Evolutionary conservation across 2,113 vertebrate genomes (phyloP).

Genomic region (Zapus hudsonius): DNA sequence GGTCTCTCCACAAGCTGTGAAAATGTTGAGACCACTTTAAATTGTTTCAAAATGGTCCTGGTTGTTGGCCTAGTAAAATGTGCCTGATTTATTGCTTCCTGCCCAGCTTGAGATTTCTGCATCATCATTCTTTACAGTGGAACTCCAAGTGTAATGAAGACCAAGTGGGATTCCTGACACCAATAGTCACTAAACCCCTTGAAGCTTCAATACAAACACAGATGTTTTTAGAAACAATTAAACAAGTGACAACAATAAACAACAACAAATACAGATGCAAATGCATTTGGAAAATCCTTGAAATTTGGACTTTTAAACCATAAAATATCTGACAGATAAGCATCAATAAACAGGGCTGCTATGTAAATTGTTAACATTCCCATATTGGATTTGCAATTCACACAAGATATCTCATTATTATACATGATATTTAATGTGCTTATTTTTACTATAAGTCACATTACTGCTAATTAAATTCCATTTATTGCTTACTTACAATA

Average conservation of each 20-base stretch:
- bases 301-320: conserved; percentile 24
- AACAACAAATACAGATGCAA: not conserved
- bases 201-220: conserved; percentile 6
- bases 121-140: not conserved
- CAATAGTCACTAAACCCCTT: not conserved
- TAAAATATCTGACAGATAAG: not conserved
- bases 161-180: not conserved
- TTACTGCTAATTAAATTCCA: not conserved
- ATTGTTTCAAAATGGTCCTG: not conserved
- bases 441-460: not conserved
- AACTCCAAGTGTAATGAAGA: not conserved
- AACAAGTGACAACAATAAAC: not conserved
- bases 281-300: not conserved
- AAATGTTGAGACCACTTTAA: not conserved
- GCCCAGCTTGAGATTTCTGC: conserved; percentile 15
- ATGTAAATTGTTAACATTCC: not conserved
- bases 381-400: not conserved
- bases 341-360: not conserved
- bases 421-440: not conserved
- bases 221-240: conserved; percentile 29
- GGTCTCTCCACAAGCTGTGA: not conserved
- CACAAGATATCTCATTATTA: not conserved
- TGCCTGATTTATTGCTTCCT: conserved; percentile 6
- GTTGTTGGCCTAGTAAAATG: not conserved
- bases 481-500: not conserved